Conservation (phyloP, 2,888 invertebrate genomes). For the Ectemnius cavifrons region DNA sequence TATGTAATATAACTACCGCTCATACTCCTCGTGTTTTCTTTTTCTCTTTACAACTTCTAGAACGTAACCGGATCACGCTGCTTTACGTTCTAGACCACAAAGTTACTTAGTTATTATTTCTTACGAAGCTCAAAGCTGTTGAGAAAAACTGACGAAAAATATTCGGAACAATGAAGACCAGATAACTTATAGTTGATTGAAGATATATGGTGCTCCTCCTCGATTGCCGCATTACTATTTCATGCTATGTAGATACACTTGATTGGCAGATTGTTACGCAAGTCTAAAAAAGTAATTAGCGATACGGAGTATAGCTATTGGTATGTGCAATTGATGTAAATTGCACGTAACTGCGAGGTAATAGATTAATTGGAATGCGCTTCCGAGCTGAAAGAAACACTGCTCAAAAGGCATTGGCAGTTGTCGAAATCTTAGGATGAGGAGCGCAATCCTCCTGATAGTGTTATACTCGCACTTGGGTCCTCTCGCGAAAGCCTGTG, state of each 20-base stretch:
- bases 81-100: not conserved
- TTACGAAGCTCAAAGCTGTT: too few species aligned
- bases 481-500: conserved; percentile 51
- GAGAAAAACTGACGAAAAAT: too few species aligned
- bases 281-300: conserved; percentile 39
- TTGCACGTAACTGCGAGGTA: conserved; percentile 65
- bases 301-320: conserved; percentile 42
- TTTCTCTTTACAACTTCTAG: conserved; percentile 18
- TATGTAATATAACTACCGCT: conserved; percentile 8
- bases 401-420: conserved; percentile 45
- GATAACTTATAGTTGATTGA: not conserved
- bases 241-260: not conserved
- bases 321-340: conserved; percentile 66
- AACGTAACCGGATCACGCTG: conserved; percentile 8
- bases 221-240: conserved; percentile 4
- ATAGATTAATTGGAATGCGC: conserved; percentile 69
- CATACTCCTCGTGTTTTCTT: conserved; percentile 43
- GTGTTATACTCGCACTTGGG: conserved; percentile 57
- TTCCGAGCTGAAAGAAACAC: conserved; percentile 35
- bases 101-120: too few species aligned
- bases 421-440: conserved; percentile 65
- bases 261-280: conserved; percentile 35
- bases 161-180: too few species aligned
- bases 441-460: conserved; percentile 54
- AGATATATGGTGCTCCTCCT: conserved; percentile 7